Evolutionary conservation across 1,140 invertebrate genomes (phyloP).

Genomic region (Uloborus diversus): DNA sequence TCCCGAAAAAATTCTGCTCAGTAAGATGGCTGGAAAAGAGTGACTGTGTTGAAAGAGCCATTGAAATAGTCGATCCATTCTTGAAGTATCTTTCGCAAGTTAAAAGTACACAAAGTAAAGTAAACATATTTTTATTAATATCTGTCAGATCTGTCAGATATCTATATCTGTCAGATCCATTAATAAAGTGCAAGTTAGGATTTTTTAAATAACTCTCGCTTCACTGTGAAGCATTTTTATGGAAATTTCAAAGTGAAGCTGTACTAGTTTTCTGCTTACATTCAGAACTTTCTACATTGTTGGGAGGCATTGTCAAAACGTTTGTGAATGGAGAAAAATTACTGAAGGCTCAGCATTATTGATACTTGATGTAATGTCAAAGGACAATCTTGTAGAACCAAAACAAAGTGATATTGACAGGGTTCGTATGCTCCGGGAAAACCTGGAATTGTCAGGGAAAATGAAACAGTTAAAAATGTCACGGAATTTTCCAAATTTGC

Average conservation of each 20-base stretch:
- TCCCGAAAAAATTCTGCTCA: neutral
- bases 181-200: neutral
- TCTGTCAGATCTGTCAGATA: too few relatives aligned
- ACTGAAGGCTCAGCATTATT: neutral
- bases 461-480: too few relatives aligned
- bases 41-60: neutral
- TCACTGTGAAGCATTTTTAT: neutral
- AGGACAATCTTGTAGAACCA: too few relatives aligned
- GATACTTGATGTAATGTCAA: too few relatives aligned
- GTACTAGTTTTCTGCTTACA: neutral
- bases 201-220: neutral
- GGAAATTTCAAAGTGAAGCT: neutral
- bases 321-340: neutral
- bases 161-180: neutral
- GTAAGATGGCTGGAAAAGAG: conserved; percentile 2
- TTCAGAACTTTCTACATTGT: neutral
- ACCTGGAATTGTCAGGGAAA: too few relatives aligned
- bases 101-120: neutral
- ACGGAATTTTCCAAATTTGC: too few relatives aligned
- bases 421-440: too few relatives aligned
- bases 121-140: neutral
- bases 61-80: neutral
- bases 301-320: neutral
- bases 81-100: neutral
- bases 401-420: too few relatives aligned